Evolutionary conservation across 2,113 vertebrate species (phyloP), one percentile per base, ranked within the genome.

Genomic region (Epinephelus lanceolatus): DNA sequence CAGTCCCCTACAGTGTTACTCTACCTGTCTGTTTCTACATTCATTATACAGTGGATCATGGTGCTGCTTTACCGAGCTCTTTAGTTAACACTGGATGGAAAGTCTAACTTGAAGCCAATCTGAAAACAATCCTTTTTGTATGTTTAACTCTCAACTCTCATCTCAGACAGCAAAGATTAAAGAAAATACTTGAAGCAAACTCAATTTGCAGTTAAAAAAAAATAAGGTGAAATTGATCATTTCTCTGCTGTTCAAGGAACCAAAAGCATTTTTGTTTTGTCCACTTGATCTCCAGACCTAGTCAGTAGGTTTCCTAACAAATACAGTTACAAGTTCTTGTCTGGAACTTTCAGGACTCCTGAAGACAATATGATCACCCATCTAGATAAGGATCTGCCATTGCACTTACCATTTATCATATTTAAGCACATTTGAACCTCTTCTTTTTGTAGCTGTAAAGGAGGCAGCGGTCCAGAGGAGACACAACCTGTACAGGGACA

Each of bases 401-500:
- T 15, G n/a, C 13, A 55, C 49, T 33, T 5, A 37, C n/a, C 18
- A 14, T 9, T 55, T 1, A 12, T 68, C 47, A 62, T 15, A 6
- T 2, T 17, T 13, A 66, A 53, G 17, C 45, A 60, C 19, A 30
- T 49, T 19, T 63, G 3, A 37, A 49, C 14, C 27, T 76, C 27
- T 11, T 77, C 0, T 27, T 1, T 49, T 67, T 59, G 1, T 81
- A 99, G 98, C 97, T 0, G 98, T 99, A 92, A 99, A 99, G 90
- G 98, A 99, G 87, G 98, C 97, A 0, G 98, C 98, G 0, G 96
- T 98, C 73, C 98, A 99, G 94, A 92, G 97, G 71, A 98, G 96
- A 83, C 98, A 99, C 93, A 99, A 99, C 94, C 95, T 99, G 45
- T 99, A 97, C 91, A 93, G 98, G 2, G 98, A 99, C 95, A 99